Evolutionary conservation across 2,113 vertebrate species (phyloP).

Genomic region (Megaceryle torquata): DNA sequence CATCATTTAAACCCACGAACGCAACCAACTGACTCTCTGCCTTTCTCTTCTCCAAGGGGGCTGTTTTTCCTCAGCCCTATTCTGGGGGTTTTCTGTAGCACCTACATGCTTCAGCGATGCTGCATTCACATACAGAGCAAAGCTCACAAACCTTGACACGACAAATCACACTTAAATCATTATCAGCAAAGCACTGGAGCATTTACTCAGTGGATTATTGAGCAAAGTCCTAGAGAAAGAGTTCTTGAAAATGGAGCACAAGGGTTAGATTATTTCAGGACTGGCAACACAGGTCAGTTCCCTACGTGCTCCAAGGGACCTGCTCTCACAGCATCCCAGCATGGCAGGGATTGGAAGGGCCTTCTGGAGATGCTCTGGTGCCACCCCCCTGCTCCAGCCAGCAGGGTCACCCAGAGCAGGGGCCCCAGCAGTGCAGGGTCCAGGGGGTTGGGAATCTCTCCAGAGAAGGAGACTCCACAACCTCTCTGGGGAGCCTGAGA

Average conservation of each 20-base stretch:
- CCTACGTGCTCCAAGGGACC: background rate
- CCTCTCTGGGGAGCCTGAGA: too few relatives aligned
- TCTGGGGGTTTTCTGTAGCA: background rate
- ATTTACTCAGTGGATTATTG: background rate
- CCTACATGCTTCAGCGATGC: background rate
- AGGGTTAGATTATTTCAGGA: background rate
- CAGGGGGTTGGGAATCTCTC: background rate
- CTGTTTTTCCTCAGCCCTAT: background rate
- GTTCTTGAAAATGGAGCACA: background rate
- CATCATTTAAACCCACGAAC: background rate
- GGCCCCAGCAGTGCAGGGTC: background rate
- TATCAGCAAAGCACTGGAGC: background rate
- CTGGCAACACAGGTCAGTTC: accelerated
- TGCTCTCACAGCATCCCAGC: background rate
- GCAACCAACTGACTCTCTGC: background rate
- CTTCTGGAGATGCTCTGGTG: background rate
- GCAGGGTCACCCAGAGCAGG: too few relatives aligned
- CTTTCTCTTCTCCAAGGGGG: background rate
- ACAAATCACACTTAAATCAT: background rate
- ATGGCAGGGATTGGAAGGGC: too few relatives aligned
- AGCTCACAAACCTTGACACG: background rate
- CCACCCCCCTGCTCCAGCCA: background rate
- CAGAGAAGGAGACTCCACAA: background rate
- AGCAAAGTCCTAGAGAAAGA: background rate
- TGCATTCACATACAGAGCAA: background rate